These are phyloP conservation scores for Epinotia ramella DNA, from an alignment of 2,888 invertebrate species.

Conservation along the genomic window DNA sequence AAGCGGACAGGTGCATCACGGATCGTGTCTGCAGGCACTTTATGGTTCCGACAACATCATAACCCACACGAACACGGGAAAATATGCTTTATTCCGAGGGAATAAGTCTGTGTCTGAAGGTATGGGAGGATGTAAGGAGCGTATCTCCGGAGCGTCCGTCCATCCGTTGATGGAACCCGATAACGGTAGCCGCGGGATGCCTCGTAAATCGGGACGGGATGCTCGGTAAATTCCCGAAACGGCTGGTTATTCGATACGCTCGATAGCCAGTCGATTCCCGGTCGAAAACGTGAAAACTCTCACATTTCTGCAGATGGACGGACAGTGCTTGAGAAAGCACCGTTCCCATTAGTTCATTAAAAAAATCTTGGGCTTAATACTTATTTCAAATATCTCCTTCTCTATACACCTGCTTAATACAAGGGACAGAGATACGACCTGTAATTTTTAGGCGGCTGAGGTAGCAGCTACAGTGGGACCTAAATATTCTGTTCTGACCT, in stretches of 20 bases:
- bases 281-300: slow-evolving; percentile 11
- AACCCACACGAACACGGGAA: background rate
- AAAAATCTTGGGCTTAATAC: too few relatives aligned
- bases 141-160: slow-evolving; percentile 26
- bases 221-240: slow-evolving; percentile 63
- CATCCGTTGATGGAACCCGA: slow-evolving; percentile 52
- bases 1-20: slow-evolving; percentile 42
- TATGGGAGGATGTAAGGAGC: slow-evolving; percentile 52
- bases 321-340: too few relatives aligned
- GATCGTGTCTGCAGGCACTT: slow-evolving; percentile 37
- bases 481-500: too few relatives aligned
- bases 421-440: too few relatives aligned
- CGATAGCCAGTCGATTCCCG: slow-evolving; percentile 48
- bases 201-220: slow-evolving; percentile 63
- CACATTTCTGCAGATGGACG: background rate
- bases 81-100: slow-evolving; percentile 11
- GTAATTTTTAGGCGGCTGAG: too few relatives aligned
- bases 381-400: too few relatives aligned
- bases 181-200: slow-evolving; percentile 65
- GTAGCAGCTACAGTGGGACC: too few relatives aligned
- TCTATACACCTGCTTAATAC: too few relatives aligned
- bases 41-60: slow-evolving; percentile 29
- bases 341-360: too few relatives aligned
- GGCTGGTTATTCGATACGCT: slow-evolving; percentile 67
- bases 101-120: slow-evolving; percentile 49